phyloP scores from a whole-genome alignment of 2,797 vertebrate species.

The Merluccius polli region DNA sequence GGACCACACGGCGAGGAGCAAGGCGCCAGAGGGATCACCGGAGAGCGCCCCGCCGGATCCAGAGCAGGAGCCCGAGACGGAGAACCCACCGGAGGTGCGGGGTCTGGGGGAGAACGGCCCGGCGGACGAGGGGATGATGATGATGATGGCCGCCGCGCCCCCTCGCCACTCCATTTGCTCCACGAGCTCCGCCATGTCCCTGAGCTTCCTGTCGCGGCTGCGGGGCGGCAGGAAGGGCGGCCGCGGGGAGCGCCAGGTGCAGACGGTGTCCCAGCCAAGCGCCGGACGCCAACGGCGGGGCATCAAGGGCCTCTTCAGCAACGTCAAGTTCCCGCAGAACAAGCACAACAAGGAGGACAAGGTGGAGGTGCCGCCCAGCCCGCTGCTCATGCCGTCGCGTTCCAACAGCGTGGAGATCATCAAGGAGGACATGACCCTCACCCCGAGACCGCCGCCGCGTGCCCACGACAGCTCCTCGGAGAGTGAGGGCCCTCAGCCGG shows the following conservation, averaged over 20 bases:
- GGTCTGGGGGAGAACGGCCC: slow-evolving; percentile 60
- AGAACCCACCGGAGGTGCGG: slow-evolving; percentile 55
- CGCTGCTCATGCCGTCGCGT: slow-evolving; percentile 74
- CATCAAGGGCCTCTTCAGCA: slow-evolving; percentile 85
- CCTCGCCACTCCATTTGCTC: slow-evolving; percentile 78
- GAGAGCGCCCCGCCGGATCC: slow-evolving; percentile 68
- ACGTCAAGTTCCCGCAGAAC: slow-evolving; percentile 73
- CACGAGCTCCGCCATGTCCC: slow-evolving; percentile 78
- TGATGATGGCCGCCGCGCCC: slow-evolving; percentile 52
- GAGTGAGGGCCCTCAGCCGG: slow-evolving; percentile 31
- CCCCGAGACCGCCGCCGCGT: slow-evolving; percentile 65
- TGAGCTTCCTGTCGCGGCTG: slow-evolving; percentile 88
- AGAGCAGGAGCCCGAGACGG: slow-evolving; percentile 59
- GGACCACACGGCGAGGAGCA: slow-evolving; percentile 81
- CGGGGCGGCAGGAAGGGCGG: slow-evolving; percentile 74
- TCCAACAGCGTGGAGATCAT: slow-evolving; percentile 79
- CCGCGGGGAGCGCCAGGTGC: slow-evolving; percentile 68
- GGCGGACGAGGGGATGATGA: slow-evolving; percentile 65
- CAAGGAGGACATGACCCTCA: slow-evolving; percentile 75
- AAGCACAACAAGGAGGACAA: slow-evolving; percentile 69
- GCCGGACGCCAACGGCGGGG: slow-evolving; percentile 81
- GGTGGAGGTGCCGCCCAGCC: slow-evolving; percentile 71
- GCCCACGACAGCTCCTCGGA: slow-evolving; percentile 53
- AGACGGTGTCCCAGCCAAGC: slow-evolving; percentile 77
- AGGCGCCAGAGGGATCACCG: slow-evolving; percentile 83